phyloP scores from a whole-genome alignment of 2,113 vertebrate species.

The Octodon degus region DNA sequence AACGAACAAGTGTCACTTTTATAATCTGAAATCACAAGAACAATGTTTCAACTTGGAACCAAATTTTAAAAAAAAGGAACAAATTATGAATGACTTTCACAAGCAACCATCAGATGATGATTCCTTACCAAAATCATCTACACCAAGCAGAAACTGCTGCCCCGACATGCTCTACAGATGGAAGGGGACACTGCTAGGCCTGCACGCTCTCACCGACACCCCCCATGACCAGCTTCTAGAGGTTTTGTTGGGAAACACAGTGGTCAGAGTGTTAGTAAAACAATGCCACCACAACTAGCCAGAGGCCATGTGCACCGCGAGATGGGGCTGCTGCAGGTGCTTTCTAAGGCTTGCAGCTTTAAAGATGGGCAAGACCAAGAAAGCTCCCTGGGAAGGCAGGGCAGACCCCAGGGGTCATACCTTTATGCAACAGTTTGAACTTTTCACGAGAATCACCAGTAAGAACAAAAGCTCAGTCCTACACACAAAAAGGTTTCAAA shows the following conservation, averaged over 20 bases:
- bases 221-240: conserved; percentile 42
- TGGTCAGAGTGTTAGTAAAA: background rate
- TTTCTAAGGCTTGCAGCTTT: conserved; percentile 20
- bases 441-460: conserved; percentile 64
- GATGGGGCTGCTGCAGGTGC: conserved; percentile 18
- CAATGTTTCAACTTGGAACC: conserved; percentile 44
- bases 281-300: background rate
- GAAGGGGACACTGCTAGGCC: background rate
- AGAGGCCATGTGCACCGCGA: background rate
- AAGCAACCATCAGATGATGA: background rate
- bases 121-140: conserved; percentile 4
- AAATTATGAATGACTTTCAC: conserved; percentile 15
- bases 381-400: background rate
- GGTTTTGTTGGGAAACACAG: background rate
- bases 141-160: conserved; percentile 9
- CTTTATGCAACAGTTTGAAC: conserved; percentile 59
- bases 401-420: conserved; percentile 43
- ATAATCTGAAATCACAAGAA: conserved; percentile 25
- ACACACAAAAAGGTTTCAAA: conserved; percentile 64
- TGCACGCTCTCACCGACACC: background rate
- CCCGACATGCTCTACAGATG: background rate
- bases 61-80: background rate
- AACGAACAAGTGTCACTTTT: conserved; percentile 27
- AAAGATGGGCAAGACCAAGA: conserved; percentile 32
- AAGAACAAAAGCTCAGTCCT: conserved; percentile 71